A percentile compares a stretch with the other conserved stretches of the same genome.
Evolutionary conservation across 2,797 vertebrate genomes (phyloP).

Genomic region (Pogonophryne albipinna): DNA sequence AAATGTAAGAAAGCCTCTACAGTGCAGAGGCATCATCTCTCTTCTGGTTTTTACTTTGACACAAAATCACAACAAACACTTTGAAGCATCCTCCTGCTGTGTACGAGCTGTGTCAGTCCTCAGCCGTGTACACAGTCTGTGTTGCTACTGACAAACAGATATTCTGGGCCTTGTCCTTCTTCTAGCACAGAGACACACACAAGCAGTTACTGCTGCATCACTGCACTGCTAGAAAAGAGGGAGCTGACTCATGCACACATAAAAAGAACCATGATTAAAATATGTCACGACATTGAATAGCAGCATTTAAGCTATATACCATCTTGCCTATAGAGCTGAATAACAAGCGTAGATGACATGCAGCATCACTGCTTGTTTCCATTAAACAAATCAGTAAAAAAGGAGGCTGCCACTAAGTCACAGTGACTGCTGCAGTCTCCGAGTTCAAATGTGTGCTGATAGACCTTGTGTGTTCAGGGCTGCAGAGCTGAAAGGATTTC

Average conservation of each 20-base stretch:
- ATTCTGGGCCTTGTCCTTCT: constrained; percentile 28
- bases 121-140: constrained; percentile 30
- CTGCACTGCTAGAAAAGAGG: constrained; percentile 30
- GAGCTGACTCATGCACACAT: background rate
- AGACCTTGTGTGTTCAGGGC: constrained; percentile 36
- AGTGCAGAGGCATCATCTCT: constrained; percentile 9
- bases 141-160: constrained; percentile 34
- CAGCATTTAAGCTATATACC: background rate
- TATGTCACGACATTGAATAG: background rate
- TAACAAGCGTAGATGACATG: background rate
- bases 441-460: constrained; percentile 42
- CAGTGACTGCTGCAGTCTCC: constrained; percentile 60
- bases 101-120: constrained; percentile 28
- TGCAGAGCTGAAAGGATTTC: constrained; percentile 53
- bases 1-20: constrained; percentile 13
- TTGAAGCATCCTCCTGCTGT: constrained; percentile 10
- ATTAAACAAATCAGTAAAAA: constrained; percentile 35
- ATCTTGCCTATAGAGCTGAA: background rate
- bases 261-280: constrained; percentile 1
- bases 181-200: constrained; percentile 29
- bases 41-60: constrained; percentile 5
- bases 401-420: constrained; percentile 26
- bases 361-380: constrained; percentile 26
- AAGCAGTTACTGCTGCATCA: constrained; percentile 43
- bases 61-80: constrained; percentile 10